Conservation (phyloP, 2,888 invertebrate genomes). For the Parnassius glacialis region DNA sequence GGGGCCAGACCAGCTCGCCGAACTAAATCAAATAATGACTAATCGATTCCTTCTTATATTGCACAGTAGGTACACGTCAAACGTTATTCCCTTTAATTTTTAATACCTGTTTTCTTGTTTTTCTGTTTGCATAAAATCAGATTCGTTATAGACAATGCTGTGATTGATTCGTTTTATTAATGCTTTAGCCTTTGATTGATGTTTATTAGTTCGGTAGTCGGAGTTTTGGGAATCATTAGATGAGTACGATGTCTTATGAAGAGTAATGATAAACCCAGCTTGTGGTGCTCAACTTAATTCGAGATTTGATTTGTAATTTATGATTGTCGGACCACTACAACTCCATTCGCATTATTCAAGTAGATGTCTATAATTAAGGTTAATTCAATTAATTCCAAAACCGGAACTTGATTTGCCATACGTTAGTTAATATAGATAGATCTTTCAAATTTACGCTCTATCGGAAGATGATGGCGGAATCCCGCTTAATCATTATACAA, state of each 20-base stretch:
- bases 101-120: slow-evolving; percentile 57
- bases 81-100: slow-evolving; percentile 77
- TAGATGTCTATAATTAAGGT: slow-evolving; percentile 48
- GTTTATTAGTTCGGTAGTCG: slow-evolving; percentile 80
- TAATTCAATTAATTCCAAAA: slow-evolving; percentile 52
- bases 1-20: slow-evolving; percentile 68
- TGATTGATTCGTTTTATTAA: slow-evolving; percentile 79
- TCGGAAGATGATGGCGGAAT: slow-evolving; percentile 30
- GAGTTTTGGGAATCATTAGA: slow-evolving; percentile 77
- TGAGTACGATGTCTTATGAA: slow-evolving; percentile 72
- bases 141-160: slow-evolving; percentile 74
- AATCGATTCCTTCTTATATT: slow-evolving; percentile 79
- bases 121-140: slow-evolving; percentile 74
- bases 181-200: slow-evolving; percentile 73
- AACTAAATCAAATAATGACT: slow-evolving; percentile 82
- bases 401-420: slow-evolving; percentile 37
- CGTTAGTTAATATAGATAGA: slow-evolving; percentile 22
- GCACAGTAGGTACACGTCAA: slow-evolving; percentile 81
- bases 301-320: slow-evolving; percentile 68
- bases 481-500: slow-evolving; percentile 36
- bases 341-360: slow-evolving; percentile 51
- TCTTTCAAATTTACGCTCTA: slow-evolving; percentile 34
- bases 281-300: slow-evolving; percentile 76
- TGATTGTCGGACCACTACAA: slow-evolving; percentile 58
- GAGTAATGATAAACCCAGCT: slow-evolving; percentile 68